These are phyloP conservation scores for Gobius niger DNA, from an alignment of 2,113 vertebrate species.

Conservation along the genomic window DNA sequence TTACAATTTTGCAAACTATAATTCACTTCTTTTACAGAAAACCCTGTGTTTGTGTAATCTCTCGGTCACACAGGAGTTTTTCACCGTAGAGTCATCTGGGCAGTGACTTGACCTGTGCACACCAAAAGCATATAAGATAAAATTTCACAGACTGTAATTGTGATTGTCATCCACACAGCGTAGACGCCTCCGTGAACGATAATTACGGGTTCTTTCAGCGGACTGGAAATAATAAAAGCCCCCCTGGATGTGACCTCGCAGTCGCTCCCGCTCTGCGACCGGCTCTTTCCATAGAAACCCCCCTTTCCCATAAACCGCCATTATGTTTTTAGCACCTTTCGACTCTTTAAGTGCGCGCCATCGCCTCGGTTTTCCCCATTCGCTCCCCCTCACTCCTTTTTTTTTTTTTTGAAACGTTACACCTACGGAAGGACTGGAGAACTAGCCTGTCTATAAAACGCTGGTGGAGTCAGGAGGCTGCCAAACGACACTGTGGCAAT, in stretches of 20 bases:
- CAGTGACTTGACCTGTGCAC: not conserved
- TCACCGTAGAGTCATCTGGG: not conserved
- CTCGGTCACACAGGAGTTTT: too few species aligned
- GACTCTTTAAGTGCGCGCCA: conserved; percentile 23
- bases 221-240: conserved; percentile 14
- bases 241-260: conserved; percentile 9
- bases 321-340: conserved; percentile 49
- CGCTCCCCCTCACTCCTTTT: not conserved
- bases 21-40: too few species aligned
- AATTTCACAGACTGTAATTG: conserved; percentile 12
- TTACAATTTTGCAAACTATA: too few species aligned
- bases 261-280: conserved; percentile 10
- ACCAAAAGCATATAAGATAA: not conserved
- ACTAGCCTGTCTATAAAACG: conserved; percentile 65
- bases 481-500: conserved; percentile 74
- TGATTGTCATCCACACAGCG: conserved; percentile 15
- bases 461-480: conserved; percentile 62
- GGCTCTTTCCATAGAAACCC: conserved; percentile 34
- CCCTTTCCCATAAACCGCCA: not conserved
- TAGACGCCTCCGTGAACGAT: conserved; percentile 17
- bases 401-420: conserved; percentile 49
- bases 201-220: conserved; percentile 30
- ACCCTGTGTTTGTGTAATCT: not conserved
- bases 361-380: conserved; percentile 9
- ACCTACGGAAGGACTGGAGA: conserved; percentile 61